Base-by-base conservation (phyloP, 2,888 invertebrate genomes). In the Uropetala carovei region DNA sequence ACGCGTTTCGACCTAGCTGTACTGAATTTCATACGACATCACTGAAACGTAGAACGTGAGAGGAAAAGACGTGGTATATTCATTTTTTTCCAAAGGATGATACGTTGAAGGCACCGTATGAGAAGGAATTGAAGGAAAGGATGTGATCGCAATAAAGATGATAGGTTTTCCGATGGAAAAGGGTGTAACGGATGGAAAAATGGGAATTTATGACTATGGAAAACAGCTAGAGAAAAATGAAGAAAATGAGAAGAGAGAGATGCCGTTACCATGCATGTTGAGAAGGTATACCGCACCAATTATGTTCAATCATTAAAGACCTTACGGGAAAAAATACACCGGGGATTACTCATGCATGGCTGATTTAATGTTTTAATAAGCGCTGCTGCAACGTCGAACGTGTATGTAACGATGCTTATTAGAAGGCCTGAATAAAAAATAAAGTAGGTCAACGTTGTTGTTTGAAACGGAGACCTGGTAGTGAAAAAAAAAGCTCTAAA, bases 111-210 rank as follows among this genome's bases (percentile, higher is more conserved):
- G 43, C 22, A 75, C 27, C 18, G 75, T n/a, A n/a, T 18, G n/a
- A 13, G n/a, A 13, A 27, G 27, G 75, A 22, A 75, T 75, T 13
- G 75, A 75, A 75, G 75, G 43, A 75, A 75, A 75, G 75, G 22
- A 75, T 75, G 75, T 75, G 27, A 3, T 22, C 14, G 10, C 75
- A n/a, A 75, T 75, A 27, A 27, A 75, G 9, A 75, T 22, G 13
- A 75, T 75, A 13, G 75, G 22, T 75, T 75, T 75, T 75, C 75
- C 75, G 75, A 75, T 75, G 18, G 22, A 75, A 75, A 68, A 64
- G 27, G 0, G 75, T 10, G 27, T 64, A 64, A n/a, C 64, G 14
- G 10, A 0, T n/a, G 27, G 75, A 75, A 75, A 18, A 75, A 75
- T 13, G 13, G 75, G 75, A 68, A 18, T 3, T 1, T 8, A 22